Evolutionary conservation across 2,797 vertebrate genomes (phyloP), one percentile per base, ranked within the genome.

Genomic region (Trematomus bernacchii): DNA sequence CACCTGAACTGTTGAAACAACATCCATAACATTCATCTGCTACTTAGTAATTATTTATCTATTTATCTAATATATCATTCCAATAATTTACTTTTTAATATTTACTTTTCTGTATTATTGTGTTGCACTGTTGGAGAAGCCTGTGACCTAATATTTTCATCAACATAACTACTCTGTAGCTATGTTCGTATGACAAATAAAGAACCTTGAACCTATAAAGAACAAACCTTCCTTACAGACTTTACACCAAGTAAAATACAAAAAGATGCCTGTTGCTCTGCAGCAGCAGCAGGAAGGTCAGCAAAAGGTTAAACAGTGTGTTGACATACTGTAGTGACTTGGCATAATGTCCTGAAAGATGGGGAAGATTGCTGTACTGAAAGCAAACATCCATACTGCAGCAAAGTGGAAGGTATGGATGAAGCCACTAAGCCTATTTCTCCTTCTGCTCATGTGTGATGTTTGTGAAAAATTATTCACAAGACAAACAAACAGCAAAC

Each of bases 371-470:
- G 52, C 44, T 57, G 64, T 48, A 18, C 59, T 40, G 69, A 82
- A 66, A 73, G 59, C 55, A 73, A 61, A 79, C 53, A 86, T 80
- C 71, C 73, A 55, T 76, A 30, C 40, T 59, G 59, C 27, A 71
- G 53, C 33, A 53, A 83, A 53, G 30, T 51, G 48, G 21, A 19
- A 57, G 66, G 73, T 65, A 66, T 48, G 50, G 51, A 64, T 62
- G 27, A 68, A 59, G 69, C 33, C 19, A 11, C 48, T 55, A 51
- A 75, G 58, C 62, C 57, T 48, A 37, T 40, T n/a, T 27, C 23
- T 37, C 33, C 33, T 37, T 37, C 55, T 53, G 50, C 30, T 30
- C 40, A n/a, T 66, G 57, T 54, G 47, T 33, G 33, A 40, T 65
- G 62, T 51, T 62, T 44, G 12, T 73, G 37, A 57, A 77, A 37